Conservation (phyloP, 2,113 vertebrate species). For the Oxyruncus cristatus region DNA sequence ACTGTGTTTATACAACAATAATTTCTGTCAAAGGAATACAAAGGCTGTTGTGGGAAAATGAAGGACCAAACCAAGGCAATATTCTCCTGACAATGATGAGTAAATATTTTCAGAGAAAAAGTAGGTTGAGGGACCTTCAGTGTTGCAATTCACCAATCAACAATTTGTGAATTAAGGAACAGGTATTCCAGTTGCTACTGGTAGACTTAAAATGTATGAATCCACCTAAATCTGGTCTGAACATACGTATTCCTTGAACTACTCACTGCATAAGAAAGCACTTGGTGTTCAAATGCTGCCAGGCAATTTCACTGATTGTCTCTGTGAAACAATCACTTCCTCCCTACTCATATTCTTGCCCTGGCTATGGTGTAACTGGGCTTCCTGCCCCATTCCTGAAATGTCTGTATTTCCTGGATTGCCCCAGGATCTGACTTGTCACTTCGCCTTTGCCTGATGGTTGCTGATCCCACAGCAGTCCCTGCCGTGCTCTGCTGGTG, state of each 20-base stretch:
- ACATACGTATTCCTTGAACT: neutral
- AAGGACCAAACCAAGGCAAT: neutral
- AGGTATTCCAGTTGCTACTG: neutral
- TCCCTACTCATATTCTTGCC: neutral
- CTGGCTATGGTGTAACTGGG: neutral
- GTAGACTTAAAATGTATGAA: neutral
- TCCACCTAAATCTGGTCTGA: neutral
- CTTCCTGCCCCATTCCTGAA: neutral
- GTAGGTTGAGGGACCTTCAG: neutral
- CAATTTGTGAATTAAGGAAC: neutral
- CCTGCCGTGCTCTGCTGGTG: fast-evolving
- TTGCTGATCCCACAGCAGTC: neutral
- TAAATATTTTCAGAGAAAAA: neutral
- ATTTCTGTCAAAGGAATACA: neutral
- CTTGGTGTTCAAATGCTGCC: neutral
- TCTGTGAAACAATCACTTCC: neutral
- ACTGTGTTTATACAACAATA: neutral
- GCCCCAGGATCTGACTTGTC: neutral
- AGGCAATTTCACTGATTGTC: neutral
- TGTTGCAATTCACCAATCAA: neutral
- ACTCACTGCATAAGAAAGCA: neutral
- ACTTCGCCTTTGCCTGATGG: neutral
- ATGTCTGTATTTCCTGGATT: neutral
- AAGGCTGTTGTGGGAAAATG: neutral
- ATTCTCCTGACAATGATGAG: neutral